Percentiles rank a stretch among this genome's conserved stretches.
Conservation (phyloP, 30 jellyfish, hydroid and myxozoan genomes). For the Mastigias papua region DNA sequence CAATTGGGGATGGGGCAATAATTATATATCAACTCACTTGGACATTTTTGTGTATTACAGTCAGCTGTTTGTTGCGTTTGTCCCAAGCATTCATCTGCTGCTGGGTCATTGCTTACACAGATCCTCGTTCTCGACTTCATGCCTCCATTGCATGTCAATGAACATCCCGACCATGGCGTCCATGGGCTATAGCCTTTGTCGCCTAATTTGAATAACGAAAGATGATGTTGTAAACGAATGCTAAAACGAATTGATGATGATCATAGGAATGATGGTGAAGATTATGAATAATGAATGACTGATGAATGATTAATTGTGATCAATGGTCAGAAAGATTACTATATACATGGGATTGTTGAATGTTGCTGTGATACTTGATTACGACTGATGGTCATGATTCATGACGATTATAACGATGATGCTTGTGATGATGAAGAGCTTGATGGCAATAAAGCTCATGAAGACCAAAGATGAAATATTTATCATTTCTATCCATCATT, state of each 20-base stretch:
- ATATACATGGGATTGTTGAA: too few relatives aligned
- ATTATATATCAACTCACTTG: slow-evolving; percentile 24
- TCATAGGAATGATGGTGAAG: too few relatives aligned
- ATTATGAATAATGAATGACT: too few relatives aligned
- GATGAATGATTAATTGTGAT: too few relatives aligned
- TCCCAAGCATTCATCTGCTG: slow-evolving; percentile 43
- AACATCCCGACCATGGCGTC: slow-evolving; percentile 77
- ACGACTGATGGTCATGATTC: too few relatives aligned
- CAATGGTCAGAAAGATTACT: too few relatives aligned
- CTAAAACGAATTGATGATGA: not conserved
- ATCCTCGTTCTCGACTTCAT: slow-evolving; percentile 43
- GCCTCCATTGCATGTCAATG: slow-evolving; percentile 65
- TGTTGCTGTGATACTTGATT: too few relatives aligned
- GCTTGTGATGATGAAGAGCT: too few relatives aligned
- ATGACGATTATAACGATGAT: too few relatives aligned
- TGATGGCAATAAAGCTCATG: too few relatives aligned
- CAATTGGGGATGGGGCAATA: not conserved
- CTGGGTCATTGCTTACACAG: slow-evolving; percentile 17
- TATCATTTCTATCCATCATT: too few relatives aligned
- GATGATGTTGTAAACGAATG: not conserved
- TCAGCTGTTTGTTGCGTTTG: slow-evolving; percentile 15
- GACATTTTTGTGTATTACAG: slow-evolving; percentile 63
- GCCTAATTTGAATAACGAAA: not conserved
- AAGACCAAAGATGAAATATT: too few relatives aligned
- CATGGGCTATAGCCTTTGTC: slow-evolving; percentile 73